These are phyloP conservation scores for Nomada fucata DNA, from an alignment of 2,888 invertebrate genomes.

Conservation along the genomic window DNA sequence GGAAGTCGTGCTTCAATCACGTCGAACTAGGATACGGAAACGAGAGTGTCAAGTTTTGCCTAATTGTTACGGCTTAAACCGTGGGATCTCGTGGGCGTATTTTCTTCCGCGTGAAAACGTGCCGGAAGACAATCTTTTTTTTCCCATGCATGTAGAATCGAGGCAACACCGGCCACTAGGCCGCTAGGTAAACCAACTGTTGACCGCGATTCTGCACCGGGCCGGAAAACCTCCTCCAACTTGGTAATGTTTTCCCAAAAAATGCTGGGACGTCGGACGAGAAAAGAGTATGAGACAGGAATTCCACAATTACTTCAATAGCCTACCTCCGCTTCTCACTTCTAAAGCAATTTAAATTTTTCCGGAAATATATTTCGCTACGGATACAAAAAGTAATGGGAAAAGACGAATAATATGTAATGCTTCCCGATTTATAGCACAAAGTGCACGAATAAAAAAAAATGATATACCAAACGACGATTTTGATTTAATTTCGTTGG, in stretches of 20 bases:
- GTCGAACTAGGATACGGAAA: not conserved
- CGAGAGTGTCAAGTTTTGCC: not conserved
- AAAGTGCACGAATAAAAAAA: too few relatives aligned
- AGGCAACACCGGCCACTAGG: constrained; percentile 22
- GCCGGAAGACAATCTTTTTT: constrained; percentile 50
- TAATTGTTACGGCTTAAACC: constrained; percentile 47
- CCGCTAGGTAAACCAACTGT: constrained; percentile 38
- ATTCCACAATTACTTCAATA: not conserved
- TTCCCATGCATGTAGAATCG: constrained; percentile 55
- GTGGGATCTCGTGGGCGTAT: constrained; percentile 65
- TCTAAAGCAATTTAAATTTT: not conserved
- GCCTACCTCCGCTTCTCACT: not conserved
- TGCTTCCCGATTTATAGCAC: not conserved
- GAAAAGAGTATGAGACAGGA: not conserved
- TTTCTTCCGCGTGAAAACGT: constrained; percentile 27
- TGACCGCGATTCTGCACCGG: constrained; percentile 57
- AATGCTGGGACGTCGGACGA: constrained; percentile 15
- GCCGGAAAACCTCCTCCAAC: constrained; percentile 63
- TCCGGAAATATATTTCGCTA: not conserved
- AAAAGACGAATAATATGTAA: not conserved
- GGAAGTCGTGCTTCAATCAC: not conserved
- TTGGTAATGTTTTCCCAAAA: constrained; percentile 28
- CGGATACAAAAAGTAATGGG: too few relatives aligned
- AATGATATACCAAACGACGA: too few relatives aligned
- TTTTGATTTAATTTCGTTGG: too few relatives aligned